Base-by-base conservation (phyloP, 2,888 invertebrate genomes). In the Choristoneura rosaceana region DNA sequence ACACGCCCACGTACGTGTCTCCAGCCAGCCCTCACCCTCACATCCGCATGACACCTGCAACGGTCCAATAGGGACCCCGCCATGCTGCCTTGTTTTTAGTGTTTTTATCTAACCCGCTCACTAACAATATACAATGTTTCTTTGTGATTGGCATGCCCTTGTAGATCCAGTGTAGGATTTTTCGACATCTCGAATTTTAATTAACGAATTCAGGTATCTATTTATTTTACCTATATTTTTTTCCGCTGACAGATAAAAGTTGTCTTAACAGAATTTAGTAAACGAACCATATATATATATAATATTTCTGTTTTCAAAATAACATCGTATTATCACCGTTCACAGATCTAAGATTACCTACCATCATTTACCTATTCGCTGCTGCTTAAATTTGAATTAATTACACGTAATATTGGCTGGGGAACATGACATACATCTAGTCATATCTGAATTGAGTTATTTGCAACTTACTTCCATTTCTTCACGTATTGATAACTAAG, bases 1-100 rank as follows among this genome's bases (percentile, higher is more conserved):
- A 84, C 93, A 93, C 90, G 93, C 93, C 85, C 93, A 93, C 90
- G 93, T 93, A 92, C 85, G 93, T 92, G 84, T 79, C 78, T 80
- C 78, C 59, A 17, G 62, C 25, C 15, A 60, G 60, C 79, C 79
- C 81, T 77, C 80, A 78, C 77, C 79, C 80, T 80, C 80, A 79
- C 76, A 76, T 82, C 83, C 81, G 88, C 87, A 89, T 90, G 90
- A 79, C 76, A 77, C 77, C 77, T 67, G 71, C 69, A 15, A 15
- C 74, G 80, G 82, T 82, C 85, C 87, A 76, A 74, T 87, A 88
- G 85, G 86, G 86, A 82, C 79, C 74, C 76, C 78, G 80, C 82
- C 85, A 86, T 79, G 84, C 84, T 85, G 80, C 81, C 65, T 78
- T 84, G 82, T 86, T 82, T 84, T 81, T 86, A 84, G 83, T 87